A percentile compares a stretch with the other conserved stretches of the same genome.
phyloP scores from a whole-genome alignment of 64 coral and sea anemone species.

The Pocillopora damicornis region DNA sequence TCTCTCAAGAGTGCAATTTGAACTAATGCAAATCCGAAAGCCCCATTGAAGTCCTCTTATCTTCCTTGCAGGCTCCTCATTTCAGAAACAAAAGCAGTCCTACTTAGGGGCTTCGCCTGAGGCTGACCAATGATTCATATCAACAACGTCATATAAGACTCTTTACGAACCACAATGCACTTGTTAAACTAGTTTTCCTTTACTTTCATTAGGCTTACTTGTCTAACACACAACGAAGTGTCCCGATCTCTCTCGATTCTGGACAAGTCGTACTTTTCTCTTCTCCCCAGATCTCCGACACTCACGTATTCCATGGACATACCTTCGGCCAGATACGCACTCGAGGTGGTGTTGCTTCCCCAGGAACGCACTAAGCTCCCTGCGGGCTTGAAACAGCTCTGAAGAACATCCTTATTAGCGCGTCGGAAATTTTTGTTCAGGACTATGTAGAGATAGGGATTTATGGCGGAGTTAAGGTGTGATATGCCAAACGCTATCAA shows the following conservation, averaged over 20 bases:
- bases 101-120: no score
- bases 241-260: not conserved
- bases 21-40: no score
- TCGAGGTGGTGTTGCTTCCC: not conserved
- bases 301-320: not conserved
- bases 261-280: not conserved
- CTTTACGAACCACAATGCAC: no score
- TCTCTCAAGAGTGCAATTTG: no score
- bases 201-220: slow-evolving; percentile 5
- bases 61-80: no score
- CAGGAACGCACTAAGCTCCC: not conserved
- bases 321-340: not conserved
- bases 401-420: slow-evolving; percentile 35
- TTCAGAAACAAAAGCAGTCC: no score
- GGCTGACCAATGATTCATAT: no score
- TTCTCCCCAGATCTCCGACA: slow-evolving; percentile 2
- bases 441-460: slow-evolving; percentile 73
- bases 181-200: not conserved
- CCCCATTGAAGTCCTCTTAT: no score
- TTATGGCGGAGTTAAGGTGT: slow-evolving; percentile 61
- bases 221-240: not conserved
- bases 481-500: slow-evolving; percentile 39
- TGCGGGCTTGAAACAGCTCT: slow-evolving; percentile 9
- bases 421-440: slow-evolving; percentile 61
- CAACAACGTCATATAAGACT: no score